Conservation (phyloP, 1,140 invertebrate species). For the Tetramorium alpestre region DNA sequence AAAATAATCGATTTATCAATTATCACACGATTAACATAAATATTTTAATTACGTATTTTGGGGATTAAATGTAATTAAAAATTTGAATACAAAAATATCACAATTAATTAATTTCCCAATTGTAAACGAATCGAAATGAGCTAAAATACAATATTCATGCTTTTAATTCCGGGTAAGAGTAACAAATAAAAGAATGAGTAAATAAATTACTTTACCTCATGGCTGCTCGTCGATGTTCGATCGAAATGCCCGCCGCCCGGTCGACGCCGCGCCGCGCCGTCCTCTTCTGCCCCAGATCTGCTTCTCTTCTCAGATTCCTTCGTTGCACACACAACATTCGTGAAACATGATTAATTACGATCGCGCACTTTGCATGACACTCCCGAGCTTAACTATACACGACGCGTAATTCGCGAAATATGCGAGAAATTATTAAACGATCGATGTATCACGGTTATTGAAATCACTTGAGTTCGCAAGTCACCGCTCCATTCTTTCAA, state of each 20-base stretch:
- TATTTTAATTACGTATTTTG: not conserved
- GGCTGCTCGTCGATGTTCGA: not conserved
- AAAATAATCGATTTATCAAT: not conserved
- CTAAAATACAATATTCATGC: not conserved
- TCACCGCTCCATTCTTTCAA: not conserved
- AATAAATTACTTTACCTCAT: not conserved
- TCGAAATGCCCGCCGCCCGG: no score
- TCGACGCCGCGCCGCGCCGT: no score
- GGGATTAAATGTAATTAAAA: not conserved
- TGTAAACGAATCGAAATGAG: no score
- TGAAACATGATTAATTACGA: not conserved
- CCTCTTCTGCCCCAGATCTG: not conserved
- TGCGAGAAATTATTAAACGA: conserved; percentile 8
- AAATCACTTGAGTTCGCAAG: not conserved
- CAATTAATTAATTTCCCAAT: not conserved
- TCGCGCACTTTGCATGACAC: not conserved
- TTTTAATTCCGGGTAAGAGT: not conserved
- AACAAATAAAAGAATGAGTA: not conserved
- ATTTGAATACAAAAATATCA: not conserved
- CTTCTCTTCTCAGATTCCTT: not conserved
- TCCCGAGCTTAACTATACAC: not conserved
- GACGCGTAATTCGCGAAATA: not conserved
- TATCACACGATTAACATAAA: not conserved
- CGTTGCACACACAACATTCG: not conserved
- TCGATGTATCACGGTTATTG: not conserved